Evolutionary conservation across 2,888 invertebrate species (phyloP), one percentile per base, ranked within the genome.

Genomic region (Mesopsocus fuscifrons): DNA sequence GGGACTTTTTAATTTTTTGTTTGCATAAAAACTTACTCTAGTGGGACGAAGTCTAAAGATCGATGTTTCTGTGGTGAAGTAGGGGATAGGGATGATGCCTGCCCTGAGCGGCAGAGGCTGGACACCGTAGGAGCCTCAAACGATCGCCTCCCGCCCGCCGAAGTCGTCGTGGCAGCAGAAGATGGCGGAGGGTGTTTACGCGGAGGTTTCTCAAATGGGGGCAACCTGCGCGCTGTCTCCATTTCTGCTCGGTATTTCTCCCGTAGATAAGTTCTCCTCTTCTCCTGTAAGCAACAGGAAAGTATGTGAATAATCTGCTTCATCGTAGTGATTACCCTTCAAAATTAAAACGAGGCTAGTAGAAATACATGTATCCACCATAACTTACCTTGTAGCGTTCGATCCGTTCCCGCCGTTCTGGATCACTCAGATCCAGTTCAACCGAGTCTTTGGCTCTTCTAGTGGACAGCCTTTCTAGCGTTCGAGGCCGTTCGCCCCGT

Each of bases 301-400:
- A n/a, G n/a, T n/a, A n/a, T n/a, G n/a, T n/a, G n/a, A n/a, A n/a
- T n/a, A n/a, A n/a, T n/a, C n/a, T n/a, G n/a, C n/a, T n/a, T n/a
- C n/a, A n/a, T n/a, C n/a, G n/a, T n/a, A n/a, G n/a, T n/a, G n/a
- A n/a, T n/a, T n/a, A n/a, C n/a, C n/a, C n/a, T n/a, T n/a, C n/a
- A n/a, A n/a, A n/a, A n/a, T n/a, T n/a, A n/a, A n/a, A n/a, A n/a
- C n/a, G n/a, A n/a, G n/a, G n/a, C n/a, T n/a, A n/a, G n/a, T n/a
- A n/a, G n/a, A n/a, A n/a, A n/a, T n/a, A n/a, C n/a, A n/a, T n/a
- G n/a, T n/a, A 26, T 26, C 26, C 26, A 26, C 26, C 26, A n/a
- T n/a, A n/a, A n/a, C n/a, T n/a, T 26, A 26, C 26, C 62, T 89
- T 89, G 57, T 88, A 89, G 57, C 81, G 79, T 59, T 89, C 87